Evolutionary conservation across 2,797 vertebrate genomes (phyloP).

Genomic region (Thaleichthys pacificus): DNA sequence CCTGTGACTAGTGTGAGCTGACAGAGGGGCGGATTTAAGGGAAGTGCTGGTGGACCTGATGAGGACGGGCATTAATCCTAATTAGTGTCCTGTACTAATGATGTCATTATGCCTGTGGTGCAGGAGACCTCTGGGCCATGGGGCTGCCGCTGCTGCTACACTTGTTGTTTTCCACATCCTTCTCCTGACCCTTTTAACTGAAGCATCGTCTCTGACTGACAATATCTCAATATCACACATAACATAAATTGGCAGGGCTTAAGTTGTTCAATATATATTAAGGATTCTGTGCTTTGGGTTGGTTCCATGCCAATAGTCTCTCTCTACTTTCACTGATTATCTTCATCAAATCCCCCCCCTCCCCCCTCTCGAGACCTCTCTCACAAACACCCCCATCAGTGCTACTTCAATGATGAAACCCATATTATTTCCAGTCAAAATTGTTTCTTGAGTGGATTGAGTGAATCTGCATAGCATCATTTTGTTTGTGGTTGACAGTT

Average conservation of each 20-base stretch:
- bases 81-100: conserved; percentile 63
- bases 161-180: conserved; percentile 27
- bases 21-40: conserved; percentile 27
- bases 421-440: conserved; percentile 19
- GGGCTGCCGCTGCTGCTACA: conserved; percentile 26
- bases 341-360: neutral
- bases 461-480: conserved; percentile 9
- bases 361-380: neutral
- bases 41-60: conserved; percentile 32
- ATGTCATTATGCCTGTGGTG: conserved; percentile 52
- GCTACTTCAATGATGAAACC: conserved; percentile 21
- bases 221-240: neutral
- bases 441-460: conserved; percentile 16
- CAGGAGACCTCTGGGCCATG: conserved; percentile 22
- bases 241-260: conserved; percentile 17
- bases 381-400: neutral
- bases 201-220: conserved; percentile 16
- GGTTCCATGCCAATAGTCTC: conserved; percentile 7
- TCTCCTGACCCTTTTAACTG: conserved; percentile 17
- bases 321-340: conserved; percentile 5
- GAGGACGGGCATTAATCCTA: conserved; percentile 60
- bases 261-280: conserved; percentile 9
- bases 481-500: conserved; percentile 36
- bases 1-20: neutral
- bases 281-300: conserved; percentile 4